A percentile compares a stretch with the other conserved stretches of the same genome.
These are phyloP conservation scores for Pitangus sulphuratus DNA, from an alignment of 2,797 vertebrate species.

Conservation along the genomic window DNA sequence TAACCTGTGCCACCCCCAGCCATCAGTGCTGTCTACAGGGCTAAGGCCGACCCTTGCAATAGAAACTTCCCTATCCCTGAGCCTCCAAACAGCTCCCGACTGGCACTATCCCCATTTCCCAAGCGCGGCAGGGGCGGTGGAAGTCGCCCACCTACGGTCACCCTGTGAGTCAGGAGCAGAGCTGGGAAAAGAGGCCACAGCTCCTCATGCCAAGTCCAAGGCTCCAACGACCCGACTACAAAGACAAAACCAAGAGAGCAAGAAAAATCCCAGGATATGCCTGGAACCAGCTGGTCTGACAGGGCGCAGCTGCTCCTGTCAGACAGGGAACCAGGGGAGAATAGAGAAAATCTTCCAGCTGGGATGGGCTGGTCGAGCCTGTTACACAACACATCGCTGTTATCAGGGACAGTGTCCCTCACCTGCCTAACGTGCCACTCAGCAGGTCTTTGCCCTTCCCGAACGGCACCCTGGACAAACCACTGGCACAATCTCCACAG, in stretches of 20 bases:
- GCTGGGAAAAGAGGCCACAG: constrained; percentile 50
- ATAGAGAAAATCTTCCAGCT: constrained; percentile 8
- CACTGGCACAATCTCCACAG: accelerated
- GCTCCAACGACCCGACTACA: constrained; percentile 16
- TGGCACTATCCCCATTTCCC: background rate
- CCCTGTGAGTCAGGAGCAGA: background rate
- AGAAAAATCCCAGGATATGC: constrained; percentile 49
- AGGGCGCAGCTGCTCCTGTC: constrained; percentile 58
- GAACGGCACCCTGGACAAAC: background rate
- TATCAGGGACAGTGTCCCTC: background rate
- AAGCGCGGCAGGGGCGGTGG: background rate
- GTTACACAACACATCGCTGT: background rate
- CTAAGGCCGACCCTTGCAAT: background rate
- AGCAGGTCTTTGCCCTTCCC: background rate
- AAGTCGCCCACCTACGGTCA: background rate
- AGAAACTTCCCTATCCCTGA: background rate
- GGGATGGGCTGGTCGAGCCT: background rate
- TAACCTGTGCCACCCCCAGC: background rate
- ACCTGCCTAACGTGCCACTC: background rate
- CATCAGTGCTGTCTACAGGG: background rate
- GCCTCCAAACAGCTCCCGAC: background rate
- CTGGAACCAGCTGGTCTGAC: constrained; percentile 47
- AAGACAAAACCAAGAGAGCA: constrained; percentile 13
- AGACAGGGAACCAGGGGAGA: background rate
- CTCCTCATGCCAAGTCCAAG: background rate